Conservation (phyloP, 2,797 vertebrate species). For the Gymnocypris eckloni region DNA sequence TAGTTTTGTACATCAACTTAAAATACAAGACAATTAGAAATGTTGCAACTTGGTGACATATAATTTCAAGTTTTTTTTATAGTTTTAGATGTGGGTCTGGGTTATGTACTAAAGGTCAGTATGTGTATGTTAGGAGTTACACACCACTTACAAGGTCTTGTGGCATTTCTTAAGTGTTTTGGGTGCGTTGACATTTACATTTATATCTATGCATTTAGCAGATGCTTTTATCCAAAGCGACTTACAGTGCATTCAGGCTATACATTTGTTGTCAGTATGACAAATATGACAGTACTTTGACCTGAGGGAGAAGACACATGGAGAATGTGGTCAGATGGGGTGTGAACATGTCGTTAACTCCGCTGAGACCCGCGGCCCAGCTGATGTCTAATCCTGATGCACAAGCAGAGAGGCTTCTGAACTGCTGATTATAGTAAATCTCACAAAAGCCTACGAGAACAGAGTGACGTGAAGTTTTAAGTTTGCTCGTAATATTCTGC, state of each 20-base stretch:
- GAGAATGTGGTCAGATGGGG: slow-evolving; percentile 15
- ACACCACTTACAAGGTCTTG: neutral
- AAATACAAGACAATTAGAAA: too few relatives aligned
- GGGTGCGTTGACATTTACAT: neutral
- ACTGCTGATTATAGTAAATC: slow-evolving; percentile 37
- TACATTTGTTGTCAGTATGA: too few relatives aligned
- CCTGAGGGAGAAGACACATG: slow-evolving; percentile 30
- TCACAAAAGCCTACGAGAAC: slow-evolving; percentile 27
- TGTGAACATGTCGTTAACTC: slow-evolving; percentile 24
- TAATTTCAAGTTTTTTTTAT: too few relatives aligned
- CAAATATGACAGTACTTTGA: neutral
- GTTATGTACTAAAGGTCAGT: neutral
- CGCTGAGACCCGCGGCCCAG: neutral
- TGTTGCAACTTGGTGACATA: too few relatives aligned
- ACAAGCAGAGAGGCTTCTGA: slow-evolving; percentile 26
- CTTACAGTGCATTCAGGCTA: too few relatives aligned
- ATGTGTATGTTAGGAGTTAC: neutral
- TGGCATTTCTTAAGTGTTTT: neutral
- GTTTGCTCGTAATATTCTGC: slow-evolving; percentile 38
- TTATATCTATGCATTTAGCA: too few relatives aligned
- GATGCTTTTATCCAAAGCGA: too few relatives aligned
- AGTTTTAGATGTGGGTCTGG: too few relatives aligned
- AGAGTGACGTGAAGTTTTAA: slow-evolving; percentile 42
- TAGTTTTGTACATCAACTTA: too few relatives aligned
- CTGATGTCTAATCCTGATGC: slow-evolving; percentile 30